phyloP scores from a whole-genome alignment of 2,113 vertebrate species.

The Ceuthmochares aereus region DNA sequence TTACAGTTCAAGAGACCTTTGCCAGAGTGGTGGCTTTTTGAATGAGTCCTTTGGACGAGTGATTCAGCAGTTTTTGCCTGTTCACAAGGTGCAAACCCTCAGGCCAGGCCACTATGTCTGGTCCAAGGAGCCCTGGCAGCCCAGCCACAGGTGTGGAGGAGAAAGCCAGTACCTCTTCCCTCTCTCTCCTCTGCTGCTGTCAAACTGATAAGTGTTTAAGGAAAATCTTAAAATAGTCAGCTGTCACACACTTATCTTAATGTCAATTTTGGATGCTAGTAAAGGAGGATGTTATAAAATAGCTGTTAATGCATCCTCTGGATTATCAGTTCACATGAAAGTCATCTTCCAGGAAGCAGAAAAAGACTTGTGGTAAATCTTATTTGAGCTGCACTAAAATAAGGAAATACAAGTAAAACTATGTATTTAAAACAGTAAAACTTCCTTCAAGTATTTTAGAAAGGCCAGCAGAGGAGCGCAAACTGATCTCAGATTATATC shows the following conservation, averaged over 20 bases:
- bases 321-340: not conserved
- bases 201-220: too few species aligned
- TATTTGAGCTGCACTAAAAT: not conserved
- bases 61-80: too few species aligned
- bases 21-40: too few species aligned
- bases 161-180: too few species aligned
- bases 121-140: too few species aligned
- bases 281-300: not conserved
- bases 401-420: not conserved
- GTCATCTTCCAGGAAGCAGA: not conserved
- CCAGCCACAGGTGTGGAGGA: too few species aligned
- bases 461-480: not conserved
- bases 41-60: too few species aligned
- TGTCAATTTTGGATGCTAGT: not conserved
- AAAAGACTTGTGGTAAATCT: not conserved
- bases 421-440: not conserved
- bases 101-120: too few species aligned
- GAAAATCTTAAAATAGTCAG: not conserved
- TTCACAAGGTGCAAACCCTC: too few species aligned
- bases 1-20: too few species aligned
- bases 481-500: not conserved
- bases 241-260: not conserved
- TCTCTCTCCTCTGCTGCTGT: too few species aligned
- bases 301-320: not conserved
- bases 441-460: not conserved